phyloP scores from a whole-genome alignment of 2,113 vertebrate species.

The Sinocyclocheilus maitianheensis region DNA sequence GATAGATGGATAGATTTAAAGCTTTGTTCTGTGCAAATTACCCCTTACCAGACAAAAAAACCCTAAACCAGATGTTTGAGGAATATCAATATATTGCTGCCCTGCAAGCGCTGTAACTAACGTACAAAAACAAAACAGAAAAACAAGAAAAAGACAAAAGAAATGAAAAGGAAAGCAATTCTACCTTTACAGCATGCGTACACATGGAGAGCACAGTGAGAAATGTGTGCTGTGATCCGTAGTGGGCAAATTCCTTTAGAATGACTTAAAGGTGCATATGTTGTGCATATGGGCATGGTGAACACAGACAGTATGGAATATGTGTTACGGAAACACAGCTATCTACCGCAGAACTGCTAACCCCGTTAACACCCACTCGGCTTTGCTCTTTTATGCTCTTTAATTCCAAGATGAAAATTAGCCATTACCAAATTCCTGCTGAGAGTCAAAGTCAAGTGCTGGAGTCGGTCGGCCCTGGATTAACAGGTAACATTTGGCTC shows the following conservation, averaged over 20 bases:
- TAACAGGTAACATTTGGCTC: slow-evolving; percentile 80
- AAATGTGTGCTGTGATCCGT: slow-evolving; percentile 27
- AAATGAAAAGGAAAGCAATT: slow-evolving; percentile 20
- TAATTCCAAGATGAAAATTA: slow-evolving; percentile 83
- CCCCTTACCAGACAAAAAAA: background rate
- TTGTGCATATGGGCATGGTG: slow-evolving; percentile 54
- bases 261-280: slow-evolving; percentile 62
- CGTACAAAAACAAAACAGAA: background rate
- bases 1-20: background rate
- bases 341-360: slow-evolving; percentile 29
- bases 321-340: background rate
- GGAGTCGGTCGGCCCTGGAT: slow-evolving; percentile 76
- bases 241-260: slow-evolving; percentile 59
- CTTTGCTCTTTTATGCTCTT: slow-evolving; percentile 72
- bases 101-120: background rate
- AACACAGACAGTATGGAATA: slow-evolving; percentile 10
- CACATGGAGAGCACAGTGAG: background rate
- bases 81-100: slow-evolving; percentile 11
- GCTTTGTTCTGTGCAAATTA: background rate
- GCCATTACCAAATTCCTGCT: slow-evolving; percentile 93
- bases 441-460: slow-evolving; percentile 90
- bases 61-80: background rate
- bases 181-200: background rate
- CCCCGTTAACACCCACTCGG: slow-evolving; percentile 45
- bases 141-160: slow-evolving; percentile 15